phyloP scores from a whole-genome alignment of 2,113 vertebrate species.

The Psettodes erumei region DNA sequence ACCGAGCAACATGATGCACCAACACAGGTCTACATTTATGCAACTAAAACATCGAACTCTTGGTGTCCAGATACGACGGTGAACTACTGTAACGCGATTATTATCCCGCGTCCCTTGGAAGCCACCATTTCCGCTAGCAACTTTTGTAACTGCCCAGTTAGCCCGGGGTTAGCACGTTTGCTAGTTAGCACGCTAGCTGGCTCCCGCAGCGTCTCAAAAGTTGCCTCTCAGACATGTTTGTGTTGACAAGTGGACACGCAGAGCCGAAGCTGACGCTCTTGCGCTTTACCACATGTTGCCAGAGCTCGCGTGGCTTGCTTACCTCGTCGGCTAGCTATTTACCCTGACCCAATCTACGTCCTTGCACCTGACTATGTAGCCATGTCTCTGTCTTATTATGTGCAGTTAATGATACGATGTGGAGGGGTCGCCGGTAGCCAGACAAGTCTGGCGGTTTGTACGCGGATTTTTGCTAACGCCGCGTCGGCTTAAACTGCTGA shows the following conservation, averaged over 20 bases:
- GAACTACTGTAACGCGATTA: too few species aligned
- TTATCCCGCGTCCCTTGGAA: background rate
- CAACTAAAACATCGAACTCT: background rate
- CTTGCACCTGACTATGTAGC: background rate
- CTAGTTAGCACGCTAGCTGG: conserved; percentile 66
- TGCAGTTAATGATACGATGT: background rate
- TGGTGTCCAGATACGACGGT: background rate
- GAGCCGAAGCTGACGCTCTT: background rate
- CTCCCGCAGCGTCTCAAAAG: conserved; percentile 50
- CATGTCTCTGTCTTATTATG: background rate
- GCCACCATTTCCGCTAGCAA: background rate
- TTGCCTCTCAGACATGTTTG: conserved; percentile 44
- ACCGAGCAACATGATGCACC: conserved; percentile 77
- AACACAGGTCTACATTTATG: conserved; percentile 75
- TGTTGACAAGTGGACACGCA: conserved; percentile 51
- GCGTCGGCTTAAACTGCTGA: background rate
- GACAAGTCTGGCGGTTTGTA: background rate
- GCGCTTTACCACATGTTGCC: background rate
- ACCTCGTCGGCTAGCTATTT: background rate
- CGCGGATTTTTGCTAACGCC: background rate
- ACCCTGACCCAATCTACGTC: background rate
- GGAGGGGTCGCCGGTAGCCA: conserved; percentile 53
- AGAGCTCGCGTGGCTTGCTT: background rate
- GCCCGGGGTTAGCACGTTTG: conserved; percentile 45
- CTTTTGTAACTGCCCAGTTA: background rate